Conservation (phyloP, 1,140 invertebrate species). For the Drusus annulatus region DNA sequence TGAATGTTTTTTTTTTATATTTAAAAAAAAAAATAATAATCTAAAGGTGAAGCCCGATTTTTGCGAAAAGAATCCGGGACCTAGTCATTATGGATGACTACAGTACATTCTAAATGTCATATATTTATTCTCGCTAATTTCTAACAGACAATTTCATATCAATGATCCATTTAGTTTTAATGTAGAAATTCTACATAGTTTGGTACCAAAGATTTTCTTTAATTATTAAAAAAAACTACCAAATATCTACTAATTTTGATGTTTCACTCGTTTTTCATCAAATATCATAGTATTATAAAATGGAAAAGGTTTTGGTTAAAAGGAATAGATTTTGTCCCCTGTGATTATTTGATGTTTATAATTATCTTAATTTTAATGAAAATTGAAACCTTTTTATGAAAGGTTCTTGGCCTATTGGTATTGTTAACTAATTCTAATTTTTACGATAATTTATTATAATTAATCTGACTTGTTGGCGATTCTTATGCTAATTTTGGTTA, state of each 20-base stretch:
- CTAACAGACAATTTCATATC: slow-evolving; percentile 25
- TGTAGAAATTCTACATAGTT: neutral
- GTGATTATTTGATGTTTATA: too few relatives aligned
- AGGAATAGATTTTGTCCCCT: neutral
- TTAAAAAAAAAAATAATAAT: too few relatives aligned
- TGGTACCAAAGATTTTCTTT: neutral
- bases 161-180: neutral
- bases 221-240: neutral
- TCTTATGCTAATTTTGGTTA: too few relatives aligned
- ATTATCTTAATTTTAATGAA: too few relatives aligned
- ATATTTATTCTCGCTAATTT: neutral
- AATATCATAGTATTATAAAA: neutral
- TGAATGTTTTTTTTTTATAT: too few relatives aligned
- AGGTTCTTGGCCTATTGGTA: too few relatives aligned
- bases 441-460: too few relatives aligned
- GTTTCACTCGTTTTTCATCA: neutral
- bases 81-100: slow-evolving; percentile 36
- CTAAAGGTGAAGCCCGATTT: too few relatives aligned
- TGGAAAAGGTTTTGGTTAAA: neutral
- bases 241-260: neutral
- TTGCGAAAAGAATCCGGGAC: too few relatives aligned
- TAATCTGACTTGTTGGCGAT: too few relatives aligned
- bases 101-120: slow-evolving; percentile 26
- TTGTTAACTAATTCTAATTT: too few relatives aligned
- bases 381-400: too few relatives aligned